Percentiles rank a stretch among this genome's conserved stretches.
phyloP scores from a whole-genome alignment of 2,888 invertebrate genomes.

The Oligia strigilis region DNA sequence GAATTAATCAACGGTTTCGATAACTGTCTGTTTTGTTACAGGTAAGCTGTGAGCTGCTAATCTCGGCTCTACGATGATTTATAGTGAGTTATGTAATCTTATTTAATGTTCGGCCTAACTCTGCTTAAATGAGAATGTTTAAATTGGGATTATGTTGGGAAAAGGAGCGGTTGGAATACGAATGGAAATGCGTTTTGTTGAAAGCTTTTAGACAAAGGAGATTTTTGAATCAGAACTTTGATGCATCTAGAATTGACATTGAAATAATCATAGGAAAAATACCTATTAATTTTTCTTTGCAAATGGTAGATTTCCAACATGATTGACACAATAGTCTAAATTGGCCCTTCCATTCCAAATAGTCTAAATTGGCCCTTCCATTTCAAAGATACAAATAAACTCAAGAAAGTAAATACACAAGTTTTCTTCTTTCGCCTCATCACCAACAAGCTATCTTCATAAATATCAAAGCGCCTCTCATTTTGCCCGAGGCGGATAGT shows the following conservation, averaged over 20 bases:
- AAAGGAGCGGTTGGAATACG: conserved; percentile 1
- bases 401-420: conserved; percentile 1
- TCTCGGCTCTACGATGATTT: conserved; percentile 57
- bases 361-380: no score
- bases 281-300: no score
- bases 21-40: conserved; percentile 67
- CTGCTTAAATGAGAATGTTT: conserved; percentile 36
- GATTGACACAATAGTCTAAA: not conserved
- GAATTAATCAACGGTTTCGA: conserved; percentile 59
- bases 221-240: not conserved
- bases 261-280: not conserved
- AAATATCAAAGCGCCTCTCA: conserved; percentile 51
- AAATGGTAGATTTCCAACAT: not conserved
- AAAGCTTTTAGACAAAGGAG: not conserved
- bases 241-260: not conserved
- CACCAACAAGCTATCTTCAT: conserved; percentile 46
- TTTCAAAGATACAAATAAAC: conserved; percentile 4
- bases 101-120: conserved; percentile 46
- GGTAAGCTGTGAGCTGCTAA: conserved; percentile 62
- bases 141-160: conserved; percentile 22
- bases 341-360: not conserved
- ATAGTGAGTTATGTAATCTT: conserved; percentile 63
- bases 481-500: conserved; percentile 26
- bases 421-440: conserved; percentile 22
- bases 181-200: conserved; percentile 3